Evolutionary conservation across 1,140 invertebrate genomes (phyloP).

Genomic region (Drosophila leontia): DNA sequence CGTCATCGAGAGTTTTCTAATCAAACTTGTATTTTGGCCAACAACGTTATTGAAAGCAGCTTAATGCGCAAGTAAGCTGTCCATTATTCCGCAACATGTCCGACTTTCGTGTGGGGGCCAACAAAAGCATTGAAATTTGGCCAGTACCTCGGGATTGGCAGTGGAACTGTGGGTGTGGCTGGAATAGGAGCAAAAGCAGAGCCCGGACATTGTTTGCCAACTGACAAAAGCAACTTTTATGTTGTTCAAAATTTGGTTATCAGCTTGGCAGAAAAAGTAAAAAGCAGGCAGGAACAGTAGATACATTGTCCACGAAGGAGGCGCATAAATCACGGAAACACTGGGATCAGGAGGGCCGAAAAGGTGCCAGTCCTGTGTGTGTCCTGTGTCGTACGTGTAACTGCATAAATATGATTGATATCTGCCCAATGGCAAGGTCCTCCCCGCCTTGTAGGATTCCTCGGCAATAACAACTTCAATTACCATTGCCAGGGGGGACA

Average conservation of each 20-base stretch:
- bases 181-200: conserved; percentile 3
- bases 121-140: conserved; percentile 71
- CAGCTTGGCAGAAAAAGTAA: conserved; percentile 35
- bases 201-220: conserved; percentile 68
- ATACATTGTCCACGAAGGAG: conserved; percentile 18
- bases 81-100: conserved; percentile 78
- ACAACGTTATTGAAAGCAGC: conserved; percentile 77
- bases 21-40: conserved; percentile 76
- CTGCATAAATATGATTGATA: conserved; percentile 76
- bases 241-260: conserved; percentile 70
- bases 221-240: conserved; percentile 79
- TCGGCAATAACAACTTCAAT: conserved; percentile 59
- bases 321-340: conserved; percentile 40
- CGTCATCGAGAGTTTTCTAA: conserved; percentile 69
- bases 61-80: conserved; percentile 82
- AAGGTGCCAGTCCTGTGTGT: conserved; percentile 32
- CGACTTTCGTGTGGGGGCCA: conserved; percentile 21
- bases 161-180: not conserved
- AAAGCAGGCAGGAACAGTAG: conserved; percentile 25
- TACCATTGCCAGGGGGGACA: conserved; percentile 29
- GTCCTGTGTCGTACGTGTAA: conserved; percentile 46
- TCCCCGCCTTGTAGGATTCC: conserved; percentile 10
- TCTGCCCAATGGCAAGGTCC: conserved; percentile 26
- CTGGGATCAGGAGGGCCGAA: conserved; percentile 3
- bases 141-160: conserved; percentile 25